Percentiles rank a stretch among this genome's conserved stretches.
phyloP scores from a whole-genome alignment of 2,888 invertebrate species.

The Petrophora chlorosata region DNA sequence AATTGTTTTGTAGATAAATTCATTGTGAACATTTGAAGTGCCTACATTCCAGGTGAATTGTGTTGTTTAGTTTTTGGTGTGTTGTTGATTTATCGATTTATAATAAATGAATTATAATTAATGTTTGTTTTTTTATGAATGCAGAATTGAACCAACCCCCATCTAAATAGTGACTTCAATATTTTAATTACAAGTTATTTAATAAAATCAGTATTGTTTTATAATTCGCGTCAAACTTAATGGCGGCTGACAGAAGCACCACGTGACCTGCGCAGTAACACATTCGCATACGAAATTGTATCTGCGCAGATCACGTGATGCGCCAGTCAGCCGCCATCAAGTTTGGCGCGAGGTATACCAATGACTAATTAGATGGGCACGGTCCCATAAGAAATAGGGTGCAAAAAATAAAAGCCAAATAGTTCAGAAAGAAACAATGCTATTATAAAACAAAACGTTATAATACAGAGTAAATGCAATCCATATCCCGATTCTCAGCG shows the following conservation, averaged over 20 bases:
- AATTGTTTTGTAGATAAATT: slow-evolving; percentile 19
- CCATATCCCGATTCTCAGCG: slow-evolving; percentile 41
- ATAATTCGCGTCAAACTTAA: too few relatives aligned
- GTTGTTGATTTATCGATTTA: slow-evolving; percentile 56
- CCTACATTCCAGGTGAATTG: slow-evolving; percentile 77
- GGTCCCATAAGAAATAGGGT: too few relatives aligned
- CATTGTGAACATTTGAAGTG: slow-evolving; percentile 60
- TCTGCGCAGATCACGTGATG: too few relatives aligned
- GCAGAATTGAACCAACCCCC: not conserved
- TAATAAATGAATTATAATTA: slow-evolving; percentile 48
- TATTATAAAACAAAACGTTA: slow-evolving; percentile 74
- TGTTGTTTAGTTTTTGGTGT: slow-evolving; percentile 49
- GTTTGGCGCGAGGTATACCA: too few relatives aligned
- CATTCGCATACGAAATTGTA: too few relatives aligned
- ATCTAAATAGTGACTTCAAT: too few relatives aligned
- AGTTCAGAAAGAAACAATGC: slow-evolving; percentile 59
- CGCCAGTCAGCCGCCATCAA: too few relatives aligned
- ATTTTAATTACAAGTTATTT: too few relatives aligned
- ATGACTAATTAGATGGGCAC: too few relatives aligned
- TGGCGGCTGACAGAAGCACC: too few relatives aligned
- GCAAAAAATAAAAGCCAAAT: slow-evolving; percentile 32
- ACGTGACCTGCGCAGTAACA: too few relatives aligned
- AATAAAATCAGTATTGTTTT: too few relatives aligned
- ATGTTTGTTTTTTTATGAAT: slow-evolving; percentile 14
- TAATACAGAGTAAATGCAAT: slow-evolving; percentile 69